Evolutionary conservation across 1,140 invertebrate species (phyloP).

Genomic region (Aethina tumida): DNA sequence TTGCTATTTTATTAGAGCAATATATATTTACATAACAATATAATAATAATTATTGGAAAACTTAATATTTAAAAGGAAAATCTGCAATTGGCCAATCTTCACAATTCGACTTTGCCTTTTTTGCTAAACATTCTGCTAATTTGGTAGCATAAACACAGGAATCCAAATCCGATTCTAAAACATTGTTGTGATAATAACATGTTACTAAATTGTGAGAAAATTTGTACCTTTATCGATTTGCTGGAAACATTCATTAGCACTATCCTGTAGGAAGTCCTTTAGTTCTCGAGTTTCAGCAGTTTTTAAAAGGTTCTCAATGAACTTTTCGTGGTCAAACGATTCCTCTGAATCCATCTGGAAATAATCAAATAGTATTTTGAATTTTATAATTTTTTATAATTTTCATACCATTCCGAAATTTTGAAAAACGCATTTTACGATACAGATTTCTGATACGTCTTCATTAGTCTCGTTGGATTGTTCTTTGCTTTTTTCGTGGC

Average conservation of each 20-base stretch:
- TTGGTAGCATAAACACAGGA: slow-evolving; percentile 26
- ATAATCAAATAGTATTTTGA: slow-evolving; percentile 5
- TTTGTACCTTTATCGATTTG: slow-evolving; percentile 23
- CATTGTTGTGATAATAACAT: slow-evolving; percentile 7
- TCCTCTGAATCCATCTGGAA: slow-evolving; percentile 25
- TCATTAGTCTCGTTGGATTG: slow-evolving; percentile 5
- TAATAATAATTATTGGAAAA: background rate
- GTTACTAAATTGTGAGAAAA: background rate
- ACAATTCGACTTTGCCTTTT: slow-evolving; percentile 30
- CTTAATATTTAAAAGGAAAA: slow-evolving; percentile 17
- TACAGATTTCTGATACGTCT: slow-evolving; percentile 13
- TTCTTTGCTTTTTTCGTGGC: slow-evolving; percentile 2
- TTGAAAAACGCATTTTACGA: slow-evolving; percentile 18
- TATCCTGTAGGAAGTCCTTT: slow-evolving; percentile 30
- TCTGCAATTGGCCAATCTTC: slow-evolving; percentile 32
- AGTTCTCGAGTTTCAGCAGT: slow-evolving; percentile 22
- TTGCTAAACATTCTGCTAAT: slow-evolving; percentile 28
- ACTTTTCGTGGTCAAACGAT: slow-evolving; percentile 25
- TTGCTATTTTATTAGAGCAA: background rate
- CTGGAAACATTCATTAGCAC: slow-evolving; percentile 31
- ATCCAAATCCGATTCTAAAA: slow-evolving; percentile 23
- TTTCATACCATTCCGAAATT: slow-evolving; percentile 17
- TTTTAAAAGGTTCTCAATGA: slow-evolving; percentile 23
- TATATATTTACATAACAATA: background rate
- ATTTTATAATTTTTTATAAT: slow-evolving; percentile 4